phyloP scores from a whole-genome alignment of 2,113 vertebrate species.

The Protobothrops mucrosquamatus region DNA sequence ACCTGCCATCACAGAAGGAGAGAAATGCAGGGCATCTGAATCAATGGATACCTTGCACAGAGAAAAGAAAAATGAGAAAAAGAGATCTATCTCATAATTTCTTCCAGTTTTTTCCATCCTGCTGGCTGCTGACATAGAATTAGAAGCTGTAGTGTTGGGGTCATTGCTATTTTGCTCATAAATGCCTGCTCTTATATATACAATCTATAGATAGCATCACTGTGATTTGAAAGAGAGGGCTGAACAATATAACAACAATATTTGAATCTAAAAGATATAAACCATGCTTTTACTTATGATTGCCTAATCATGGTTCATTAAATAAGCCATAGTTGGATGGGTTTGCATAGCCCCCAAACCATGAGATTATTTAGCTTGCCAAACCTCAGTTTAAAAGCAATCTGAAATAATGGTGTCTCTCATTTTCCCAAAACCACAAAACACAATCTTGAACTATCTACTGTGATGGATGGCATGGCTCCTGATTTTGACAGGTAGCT shows the following conservation, averaged over 20 bases:
- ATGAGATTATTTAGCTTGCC: not conserved
- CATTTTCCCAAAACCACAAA: not conserved
- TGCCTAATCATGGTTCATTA: not conserved
- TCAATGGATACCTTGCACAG: not conserved
- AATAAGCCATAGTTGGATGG: not conserved
- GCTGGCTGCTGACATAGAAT: not conserved
- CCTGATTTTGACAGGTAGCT: conserved; percentile 4
- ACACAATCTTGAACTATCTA: not conserved
- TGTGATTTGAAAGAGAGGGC: not conserved
- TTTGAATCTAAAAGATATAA: not conserved
- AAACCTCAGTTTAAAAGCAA: conserved; percentile 1
- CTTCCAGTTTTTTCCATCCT: not conserved
- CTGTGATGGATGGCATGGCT: not conserved
- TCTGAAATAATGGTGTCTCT: not conserved
- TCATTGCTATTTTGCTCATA: not conserved
- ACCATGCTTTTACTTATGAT: not conserved
- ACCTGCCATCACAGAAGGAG: not conserved
- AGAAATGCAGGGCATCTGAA: not conserved
- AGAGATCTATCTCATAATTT: not conserved
- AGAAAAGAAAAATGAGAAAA: not conserved
- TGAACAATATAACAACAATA: not conserved
- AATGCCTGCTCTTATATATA: not conserved
- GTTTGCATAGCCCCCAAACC: not conserved
- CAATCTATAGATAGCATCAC: not conserved
- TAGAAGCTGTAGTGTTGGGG: not conserved